These are phyloP conservation scores for Haliclona indistincta DNA, from an alignment of 37 sponge, comb jelly and placozoan genomes.

Conservation along the genomic window DNA sequence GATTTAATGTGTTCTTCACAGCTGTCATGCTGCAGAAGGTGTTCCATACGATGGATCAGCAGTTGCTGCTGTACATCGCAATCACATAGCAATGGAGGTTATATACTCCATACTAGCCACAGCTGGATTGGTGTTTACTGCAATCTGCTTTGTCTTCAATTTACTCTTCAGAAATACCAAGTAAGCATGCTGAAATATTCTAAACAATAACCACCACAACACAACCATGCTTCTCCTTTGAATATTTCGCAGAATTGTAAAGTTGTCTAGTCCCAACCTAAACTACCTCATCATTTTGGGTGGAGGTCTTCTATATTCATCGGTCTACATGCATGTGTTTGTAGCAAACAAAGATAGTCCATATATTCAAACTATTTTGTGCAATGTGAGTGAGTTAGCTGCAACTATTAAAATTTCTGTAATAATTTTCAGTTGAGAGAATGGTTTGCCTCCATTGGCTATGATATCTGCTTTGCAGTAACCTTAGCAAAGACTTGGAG, in stretches of 20 bases:
- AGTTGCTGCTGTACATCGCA: neutral
- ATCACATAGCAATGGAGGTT: neutral
- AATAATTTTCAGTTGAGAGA: neutral
- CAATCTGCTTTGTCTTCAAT: neutral
- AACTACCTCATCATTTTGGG: constrained; percentile 10
- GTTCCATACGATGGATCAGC: constrained; percentile 5
- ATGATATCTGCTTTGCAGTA: constrained; percentile 34
- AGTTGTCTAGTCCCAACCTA: constrained; percentile 17
- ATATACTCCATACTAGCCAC: neutral
- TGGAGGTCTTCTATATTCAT: constrained; percentile 5
- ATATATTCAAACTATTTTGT: constrained; percentile 6
- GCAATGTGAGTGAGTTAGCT: constrained; percentile 23
- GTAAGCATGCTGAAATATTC: no score
- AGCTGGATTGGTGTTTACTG: neutral
- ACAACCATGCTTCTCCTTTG: neutral
- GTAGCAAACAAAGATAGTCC: no score
- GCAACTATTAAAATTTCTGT: neutral
- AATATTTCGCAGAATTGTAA: constrained; percentile 13
- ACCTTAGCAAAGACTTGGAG: constrained; percentile 42
- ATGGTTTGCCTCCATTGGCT: constrained; percentile 22
- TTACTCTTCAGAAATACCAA: constrained; percentile 1
- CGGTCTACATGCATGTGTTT: no score
- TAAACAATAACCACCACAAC: no score
- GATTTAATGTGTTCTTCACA: no score
- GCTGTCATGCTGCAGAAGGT: no score